These are phyloP conservation scores for Bubo bubo DNA, from an alignment of 2,113 vertebrate genomes.

Conservation along the genomic window DNA sequence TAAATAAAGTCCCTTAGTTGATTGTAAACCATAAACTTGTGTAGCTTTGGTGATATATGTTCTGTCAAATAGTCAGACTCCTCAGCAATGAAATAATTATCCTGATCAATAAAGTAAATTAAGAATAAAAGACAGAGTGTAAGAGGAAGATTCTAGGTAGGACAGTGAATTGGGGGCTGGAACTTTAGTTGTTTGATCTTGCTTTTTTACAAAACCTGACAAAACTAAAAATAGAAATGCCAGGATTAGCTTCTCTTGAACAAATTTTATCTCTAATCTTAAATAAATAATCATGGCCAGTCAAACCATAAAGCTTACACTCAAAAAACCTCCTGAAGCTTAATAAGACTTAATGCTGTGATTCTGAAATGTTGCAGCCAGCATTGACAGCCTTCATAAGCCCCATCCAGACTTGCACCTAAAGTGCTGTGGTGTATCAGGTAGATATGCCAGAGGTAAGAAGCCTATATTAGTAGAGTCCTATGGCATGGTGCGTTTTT, in stretches of 20 bases:
- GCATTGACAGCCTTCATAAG: rapidly evolving
- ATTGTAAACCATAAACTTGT: constrained; percentile 30
- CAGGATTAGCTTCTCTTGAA: neutral
- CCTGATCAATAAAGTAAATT: constrained; percentile 48
- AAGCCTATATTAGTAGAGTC: neutral
- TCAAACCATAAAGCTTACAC: neutral
- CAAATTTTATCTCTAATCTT: constrained; percentile 1
- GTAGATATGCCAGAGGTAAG: neutral
- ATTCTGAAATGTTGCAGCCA: neutral
- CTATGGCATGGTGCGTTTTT: neutral
- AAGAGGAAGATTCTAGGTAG: neutral
- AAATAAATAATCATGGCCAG: neutral
- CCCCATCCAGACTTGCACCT: neutral
- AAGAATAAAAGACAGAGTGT: neutral
- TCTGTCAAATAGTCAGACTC: constrained; percentile 33
- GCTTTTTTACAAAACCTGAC: neutral
- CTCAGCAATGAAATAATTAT: constrained; percentile 30
- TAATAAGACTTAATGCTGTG: neutral
- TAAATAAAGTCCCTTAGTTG: constrained; percentile 41
- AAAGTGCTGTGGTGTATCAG: neutral
- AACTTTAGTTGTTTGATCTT: neutral
- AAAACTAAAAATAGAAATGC: neutral
- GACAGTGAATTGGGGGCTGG: neutral
- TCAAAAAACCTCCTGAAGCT: neutral
- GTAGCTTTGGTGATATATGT: constrained; percentile 19